Percentiles rank a stretch among this genome's conserved stretches.
Evolutionary conservation across 1,140 invertebrate species (phyloP).

Genomic region (Tetraneura akinire): DNA sequence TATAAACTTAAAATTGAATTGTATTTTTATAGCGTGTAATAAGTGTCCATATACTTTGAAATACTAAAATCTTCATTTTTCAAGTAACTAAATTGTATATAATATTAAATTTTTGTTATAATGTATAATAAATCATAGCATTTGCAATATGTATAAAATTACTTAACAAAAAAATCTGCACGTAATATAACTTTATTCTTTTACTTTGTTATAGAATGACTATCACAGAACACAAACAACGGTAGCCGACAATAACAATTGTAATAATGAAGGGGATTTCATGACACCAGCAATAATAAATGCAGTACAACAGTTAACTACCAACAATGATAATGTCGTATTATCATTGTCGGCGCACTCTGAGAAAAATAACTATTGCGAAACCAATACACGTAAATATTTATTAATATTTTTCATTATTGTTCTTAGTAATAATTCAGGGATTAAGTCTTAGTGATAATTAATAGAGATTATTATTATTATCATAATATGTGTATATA

Average conservation of each 20-base stretch:
- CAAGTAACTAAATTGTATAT: too few relatives aligned
- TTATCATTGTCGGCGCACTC: background rate
- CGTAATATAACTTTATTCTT: background rate
- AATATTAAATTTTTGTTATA: too few relatives aligned
- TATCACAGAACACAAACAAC: background rate
- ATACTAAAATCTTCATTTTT: too few relatives aligned
- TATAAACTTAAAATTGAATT: too few relatives aligned
- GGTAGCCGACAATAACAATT: background rate
- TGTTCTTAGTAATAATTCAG: too few relatives aligned
- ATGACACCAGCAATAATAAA: conserved; percentile 5
- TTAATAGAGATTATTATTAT: too few relatives aligned
- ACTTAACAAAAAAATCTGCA: background rate
- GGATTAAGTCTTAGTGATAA: too few relatives aligned
- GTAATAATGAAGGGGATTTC: conserved; percentile 4
- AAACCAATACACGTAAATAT: conserved; percentile 26
- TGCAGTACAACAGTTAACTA: background rate
- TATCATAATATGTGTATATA: too few relatives aligned
- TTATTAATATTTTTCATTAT: background rate
- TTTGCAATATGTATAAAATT: too few relatives aligned
- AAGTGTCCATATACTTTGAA: too few relatives aligned
- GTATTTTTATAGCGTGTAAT: too few relatives aligned
- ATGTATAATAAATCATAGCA: too few relatives aligned
- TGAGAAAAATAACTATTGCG: background rate
- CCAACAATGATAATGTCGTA: conserved; percentile 2
- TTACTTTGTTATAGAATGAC: background rate